Percentiles rank a stretch among this genome's conserved stretches.
phyloP scores from a whole-genome alignment of 2,797 vertebrate genomes.

The Channa striata region DNA sequence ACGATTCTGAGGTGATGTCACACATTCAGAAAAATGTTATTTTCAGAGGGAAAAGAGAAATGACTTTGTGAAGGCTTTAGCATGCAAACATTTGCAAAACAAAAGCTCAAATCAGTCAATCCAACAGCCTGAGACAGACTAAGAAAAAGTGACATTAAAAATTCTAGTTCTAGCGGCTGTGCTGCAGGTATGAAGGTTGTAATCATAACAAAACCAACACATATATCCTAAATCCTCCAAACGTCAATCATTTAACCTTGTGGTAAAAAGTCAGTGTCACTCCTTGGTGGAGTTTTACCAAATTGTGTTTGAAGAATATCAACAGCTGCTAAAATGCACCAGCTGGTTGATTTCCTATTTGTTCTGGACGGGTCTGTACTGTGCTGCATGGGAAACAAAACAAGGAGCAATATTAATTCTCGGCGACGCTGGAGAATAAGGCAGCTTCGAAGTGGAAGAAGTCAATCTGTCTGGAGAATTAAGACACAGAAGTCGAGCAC shows the following conservation, averaged over 20 bases:
- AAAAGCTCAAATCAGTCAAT: not conserved
- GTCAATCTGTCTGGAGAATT: slow-evolving; percentile 40
- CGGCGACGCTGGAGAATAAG: slow-evolving; percentile 11
- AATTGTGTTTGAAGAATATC: slow-evolving; percentile 5
- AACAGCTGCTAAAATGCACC: slow-evolving; percentile 3
- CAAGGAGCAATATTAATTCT: slow-evolving; percentile 38
- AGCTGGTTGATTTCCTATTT: slow-evolving; percentile 39
- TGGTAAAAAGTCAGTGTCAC: not conserved
- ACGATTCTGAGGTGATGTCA: too few species aligned
- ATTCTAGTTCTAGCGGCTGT: slow-evolving; percentile 6
- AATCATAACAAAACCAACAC: slow-evolving; percentile 29
- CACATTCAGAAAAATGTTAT: too few species aligned
- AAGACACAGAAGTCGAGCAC: slow-evolving; percentile 8
- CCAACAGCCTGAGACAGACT: not conserved
- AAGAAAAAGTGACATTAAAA: not conserved
- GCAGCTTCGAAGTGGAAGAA: slow-evolving; percentile 20
- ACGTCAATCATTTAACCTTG: not conserved
- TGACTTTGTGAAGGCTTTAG: not conserved
- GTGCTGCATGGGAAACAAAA: slow-evolving; percentile 28
- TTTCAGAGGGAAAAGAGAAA: too few species aligned
- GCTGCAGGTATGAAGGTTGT: slow-evolving; percentile 24
- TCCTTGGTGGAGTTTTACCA: not conserved
- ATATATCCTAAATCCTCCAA: not conserved
- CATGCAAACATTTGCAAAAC: not conserved
- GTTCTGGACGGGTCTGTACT: slow-evolving; percentile 10